Base-by-base conservation (phyloP, 1,140 invertebrate genomes). In the Diabrotica virgifera region DNA sequence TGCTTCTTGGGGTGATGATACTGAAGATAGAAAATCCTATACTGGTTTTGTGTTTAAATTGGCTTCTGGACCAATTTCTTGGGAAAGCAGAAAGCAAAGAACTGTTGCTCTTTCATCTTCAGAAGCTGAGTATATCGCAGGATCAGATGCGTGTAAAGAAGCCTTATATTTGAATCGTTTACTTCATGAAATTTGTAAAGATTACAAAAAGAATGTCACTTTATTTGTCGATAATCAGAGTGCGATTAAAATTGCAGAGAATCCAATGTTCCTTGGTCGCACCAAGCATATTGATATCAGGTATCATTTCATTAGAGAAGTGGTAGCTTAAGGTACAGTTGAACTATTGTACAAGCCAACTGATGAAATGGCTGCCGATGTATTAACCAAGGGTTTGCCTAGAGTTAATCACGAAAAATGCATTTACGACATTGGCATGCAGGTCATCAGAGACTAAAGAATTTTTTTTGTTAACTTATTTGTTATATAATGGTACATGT, bases 51-150 rank as follows among this genome's bases (percentile, higher is more conserved):
- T 74, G 12, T 66, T 76, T 55, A 68, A 56, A 13, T 54, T 74
- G n/a, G 64, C 60, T 52, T 70, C 64, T 7, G 65, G 52, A 12
- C 35, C 65, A 5, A 63, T 78, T 35, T 64, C 66, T 1, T 76
- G 76, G 77, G 59, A 52, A 51, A 59, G 61, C 10, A 64, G 70
- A 51, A 76, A 76, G 37, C 76, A 78, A 55, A 63, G 66, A n/a
- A 69, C 52, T 54, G 62, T 76, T 5, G 62, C 72, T 38, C 56
- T 78, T 6, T 76, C 70, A 52, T 73, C 65, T 12, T 74, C 72
- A 12, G 74, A 80, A 68, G 73, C 76, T 12, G 76, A 79, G 63
- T 76, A 72, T 64, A 53, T 78, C 5, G 72, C 77, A 50, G 71
- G 70, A 11, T 66, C 71, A 64, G 69, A 76, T 59, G 69, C 68